Conservation (phyloP, 2,797 vertebrate genomes). For the Miichthys miiuy region DNA sequence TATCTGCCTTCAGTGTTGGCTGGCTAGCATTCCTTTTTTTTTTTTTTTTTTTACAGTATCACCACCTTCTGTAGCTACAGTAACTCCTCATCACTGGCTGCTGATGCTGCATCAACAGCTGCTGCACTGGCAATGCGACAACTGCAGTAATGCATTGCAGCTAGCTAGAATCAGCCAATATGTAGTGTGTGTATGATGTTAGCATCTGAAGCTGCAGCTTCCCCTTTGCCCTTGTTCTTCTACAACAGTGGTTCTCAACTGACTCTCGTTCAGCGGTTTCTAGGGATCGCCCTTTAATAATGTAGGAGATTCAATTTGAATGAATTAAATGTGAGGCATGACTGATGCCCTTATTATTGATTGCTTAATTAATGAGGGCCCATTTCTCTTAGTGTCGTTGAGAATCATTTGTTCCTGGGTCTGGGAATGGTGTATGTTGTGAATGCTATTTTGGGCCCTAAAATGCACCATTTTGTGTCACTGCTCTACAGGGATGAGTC, state of each 20-base stretch:
- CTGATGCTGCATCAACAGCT: slow-evolving; percentile 56
- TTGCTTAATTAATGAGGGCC: slow-evolving; percentile 25
- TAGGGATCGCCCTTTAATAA: slow-evolving; percentile 44
- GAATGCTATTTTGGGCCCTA: slow-evolving; percentile 44
- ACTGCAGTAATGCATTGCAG: slow-evolving; percentile 62
- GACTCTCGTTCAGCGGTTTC: slow-evolving; percentile 19
- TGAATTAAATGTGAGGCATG: slow-evolving; percentile 13
- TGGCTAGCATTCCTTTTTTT: slow-evolving; percentile 40
- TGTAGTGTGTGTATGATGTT: slow-evolving; percentile 34
- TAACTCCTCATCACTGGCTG: slow-evolving; percentile 44
- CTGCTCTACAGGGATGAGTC: slow-evolving; percentile 52
- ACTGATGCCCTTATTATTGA: slow-evolving; percentile 27
- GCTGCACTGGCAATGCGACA: slow-evolving; percentile 69
- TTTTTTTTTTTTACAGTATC: slow-evolving; percentile 39
- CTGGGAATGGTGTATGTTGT: slow-evolving; percentile 31
- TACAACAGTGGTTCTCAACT: slow-evolving; percentile 69
- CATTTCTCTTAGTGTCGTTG: slow-evolving; percentile 49
- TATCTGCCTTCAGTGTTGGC: slow-evolving; percentile 50
- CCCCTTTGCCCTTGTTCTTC: slow-evolving; percentile 14
- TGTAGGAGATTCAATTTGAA: slow-evolving; percentile 7
- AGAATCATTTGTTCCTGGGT: slow-evolving; percentile 62
- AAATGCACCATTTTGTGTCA: slow-evolving; percentile 61
- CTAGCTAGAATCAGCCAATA: slow-evolving; percentile 47
- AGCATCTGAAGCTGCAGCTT: slow-evolving; percentile 43
- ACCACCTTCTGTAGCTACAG: slow-evolving; percentile 33